These are phyloP conservation scores for Poecilia wingei DNA, from an alignment of 2,797 vertebrate species.

Conservation along the genomic window DNA sequence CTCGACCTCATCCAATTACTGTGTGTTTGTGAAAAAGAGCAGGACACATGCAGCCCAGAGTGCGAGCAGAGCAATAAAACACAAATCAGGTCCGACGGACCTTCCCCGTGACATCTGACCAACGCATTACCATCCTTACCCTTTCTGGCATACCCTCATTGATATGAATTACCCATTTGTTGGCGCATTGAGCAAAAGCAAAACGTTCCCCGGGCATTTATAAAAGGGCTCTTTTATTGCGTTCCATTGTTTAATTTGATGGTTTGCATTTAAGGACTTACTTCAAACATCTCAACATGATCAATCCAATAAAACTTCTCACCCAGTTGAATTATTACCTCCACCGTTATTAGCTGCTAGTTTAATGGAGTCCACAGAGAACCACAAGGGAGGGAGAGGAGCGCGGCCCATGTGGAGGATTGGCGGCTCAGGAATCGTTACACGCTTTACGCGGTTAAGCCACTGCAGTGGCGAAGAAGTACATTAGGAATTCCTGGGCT, in stretches of 20 bases:
- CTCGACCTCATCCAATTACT: conserved; percentile 80
- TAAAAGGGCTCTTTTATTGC: conserved; percentile 39
- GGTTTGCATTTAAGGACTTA: conserved; percentile 37
- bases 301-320: conserved; percentile 68
- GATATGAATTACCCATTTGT: conserved; percentile 51
- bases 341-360: conserved; percentile 68
- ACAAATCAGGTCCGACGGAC: conserved; percentile 68
- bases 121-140: conserved; percentile 65
- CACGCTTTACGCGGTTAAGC: conserved; percentile 75
- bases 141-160: conserved; percentile 48
- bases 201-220: conserved; percentile 39
- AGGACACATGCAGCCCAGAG: conserved; percentile 79
- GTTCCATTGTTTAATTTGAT: conserved; percentile 43
- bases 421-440: conserved; percentile 59
- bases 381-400: conserved; percentile 28
- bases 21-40: conserved; percentile 85
- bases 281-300: conserved; percentile 56
- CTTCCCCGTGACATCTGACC: conserved; percentile 77
- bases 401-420: conserved; percentile 49
- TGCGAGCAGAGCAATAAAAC: conserved; percentile 74
- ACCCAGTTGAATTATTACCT: conserved; percentile 72
- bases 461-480: conserved; percentile 80
- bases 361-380: conserved; percentile 72
- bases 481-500: conserved; percentile 82
- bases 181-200: conserved; percentile 15